A percentile compares a stretch with the other conserved stretches of the same genome.
phyloP scores from a whole-genome alignment of 1,140 invertebrate genomes.

The Platyscapa corneri region DNA sequence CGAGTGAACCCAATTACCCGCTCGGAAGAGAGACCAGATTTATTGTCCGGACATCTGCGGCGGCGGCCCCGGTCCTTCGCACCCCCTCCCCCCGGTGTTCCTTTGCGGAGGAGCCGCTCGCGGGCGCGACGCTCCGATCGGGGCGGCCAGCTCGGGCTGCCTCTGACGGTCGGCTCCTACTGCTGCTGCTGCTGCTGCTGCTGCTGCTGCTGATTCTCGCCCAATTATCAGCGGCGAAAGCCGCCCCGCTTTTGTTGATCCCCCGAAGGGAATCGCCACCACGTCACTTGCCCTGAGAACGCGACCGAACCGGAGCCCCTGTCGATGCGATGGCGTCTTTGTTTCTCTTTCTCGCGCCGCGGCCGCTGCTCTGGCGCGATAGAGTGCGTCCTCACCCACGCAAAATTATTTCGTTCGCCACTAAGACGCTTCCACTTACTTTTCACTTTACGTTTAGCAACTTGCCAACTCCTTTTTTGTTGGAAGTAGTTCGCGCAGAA shows the following conservation, averaged over 20 bases:
- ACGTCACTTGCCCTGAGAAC: conserved; percentile 25
- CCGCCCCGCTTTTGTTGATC: conserved; percentile 52
- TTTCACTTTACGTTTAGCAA: neutral
- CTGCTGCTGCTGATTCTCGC: too few species aligned
- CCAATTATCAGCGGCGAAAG: conserved; percentile 70
- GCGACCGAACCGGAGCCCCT: conserved; percentile 12
- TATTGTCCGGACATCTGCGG: conserved; percentile 65
- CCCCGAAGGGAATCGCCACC: neutral
- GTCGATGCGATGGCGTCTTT: conserved; percentile 32
- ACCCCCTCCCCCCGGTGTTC: neutral
- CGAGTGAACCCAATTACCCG: conserved; percentile 75
- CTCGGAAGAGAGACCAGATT: conserved; percentile 71
- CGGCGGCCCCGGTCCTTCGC: neutral
- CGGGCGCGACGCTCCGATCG: neutral
- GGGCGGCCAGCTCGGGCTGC: conserved; percentile 48
- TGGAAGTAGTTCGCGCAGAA: too few species aligned
- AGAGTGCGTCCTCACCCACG: conserved; percentile 31
- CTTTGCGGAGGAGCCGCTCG: neutral
- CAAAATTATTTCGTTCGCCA: conserved; percentile 3
- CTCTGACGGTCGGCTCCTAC: conserved; percentile 58
- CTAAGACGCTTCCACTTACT: neutral
- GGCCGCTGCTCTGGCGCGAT: neutral
- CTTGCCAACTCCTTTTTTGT: too few species aligned
- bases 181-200: too few species aligned
- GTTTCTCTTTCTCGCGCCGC: conserved; percentile 7